phyloP scores from a whole-genome alignment of 2,888 invertebrate species.

The Drosophila hamatofila region DNA sequence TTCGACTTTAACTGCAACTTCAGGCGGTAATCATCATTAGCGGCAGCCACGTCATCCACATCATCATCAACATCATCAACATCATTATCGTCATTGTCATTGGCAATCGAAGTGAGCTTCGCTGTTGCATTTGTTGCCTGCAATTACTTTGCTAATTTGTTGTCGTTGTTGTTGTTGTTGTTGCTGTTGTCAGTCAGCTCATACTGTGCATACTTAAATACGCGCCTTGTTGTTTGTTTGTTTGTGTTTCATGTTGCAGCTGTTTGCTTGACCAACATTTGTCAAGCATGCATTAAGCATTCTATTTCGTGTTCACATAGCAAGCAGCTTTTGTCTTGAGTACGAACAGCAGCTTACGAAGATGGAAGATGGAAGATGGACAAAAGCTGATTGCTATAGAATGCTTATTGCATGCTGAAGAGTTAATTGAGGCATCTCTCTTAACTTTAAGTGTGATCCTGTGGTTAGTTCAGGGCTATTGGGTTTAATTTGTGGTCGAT shows the following conservation, averaged over 20 bases:
- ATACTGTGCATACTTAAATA: constrained; percentile 20
- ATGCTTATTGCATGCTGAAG: background rate
- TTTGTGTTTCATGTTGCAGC: background rate
- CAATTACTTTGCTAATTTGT: constrained; percentile 64
- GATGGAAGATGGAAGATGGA: too few species aligned
- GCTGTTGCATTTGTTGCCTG: constrained; percentile 45
- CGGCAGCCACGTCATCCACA: constrained; percentile 13
- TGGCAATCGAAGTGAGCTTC: constrained; percentile 44
- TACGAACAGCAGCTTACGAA: background rate
- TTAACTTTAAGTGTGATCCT: too few species aligned
- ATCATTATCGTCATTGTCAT: constrained; percentile 28
- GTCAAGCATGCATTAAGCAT: constrained; percentile 1
- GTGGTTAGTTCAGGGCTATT: too few species aligned
- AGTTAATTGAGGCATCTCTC: background rate
- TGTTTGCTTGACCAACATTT: constrained; percentile 14
- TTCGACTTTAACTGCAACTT: constrained; percentile 48
- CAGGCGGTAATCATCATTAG: constrained; percentile 27
- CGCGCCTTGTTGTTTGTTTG: constrained; percentile 15
- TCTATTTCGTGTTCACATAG: background rate
- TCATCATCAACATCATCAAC: constrained; percentile 5
- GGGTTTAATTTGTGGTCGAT: background rate
- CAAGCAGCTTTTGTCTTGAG: constrained; percentile 8
- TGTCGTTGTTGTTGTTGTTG: constrained; percentile 16
- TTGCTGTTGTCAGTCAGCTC: constrained; percentile 4
- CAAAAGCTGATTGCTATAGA: background rate